A percentile compares a stretch with the other conserved stretches of the same genome.
Conservation (phyloP, 2,797 vertebrate genomes). For the Eupleurogrammus muticus region DNA sequence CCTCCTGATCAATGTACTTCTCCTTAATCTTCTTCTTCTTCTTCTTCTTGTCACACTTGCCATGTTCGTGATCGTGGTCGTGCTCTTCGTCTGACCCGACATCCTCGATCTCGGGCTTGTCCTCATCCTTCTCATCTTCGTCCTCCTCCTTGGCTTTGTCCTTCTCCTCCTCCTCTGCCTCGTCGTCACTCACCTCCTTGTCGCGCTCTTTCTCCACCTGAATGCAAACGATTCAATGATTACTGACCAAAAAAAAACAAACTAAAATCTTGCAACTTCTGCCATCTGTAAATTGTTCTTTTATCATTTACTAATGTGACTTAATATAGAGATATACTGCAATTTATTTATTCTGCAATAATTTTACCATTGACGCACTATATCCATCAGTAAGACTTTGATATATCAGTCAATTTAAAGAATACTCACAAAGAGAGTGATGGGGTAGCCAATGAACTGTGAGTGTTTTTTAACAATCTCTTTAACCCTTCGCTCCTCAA, state of each 20-base stretch:
- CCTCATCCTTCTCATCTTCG: constrained; percentile 85
- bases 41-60: constrained; percentile 92
- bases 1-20: constrained; percentile 93
- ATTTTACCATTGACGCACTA: background rate
- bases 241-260: background rate
- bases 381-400: background rate
- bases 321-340: background rate
- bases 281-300: background rate
- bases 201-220: constrained; percentile 95
- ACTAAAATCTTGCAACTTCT: background rate
- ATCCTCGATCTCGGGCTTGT: constrained; percentile 94
- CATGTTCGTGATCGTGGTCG: constrained; percentile 79
- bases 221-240: background rate
- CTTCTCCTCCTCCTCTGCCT: constrained; percentile 88
- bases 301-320: background rate
- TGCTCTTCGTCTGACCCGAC: constrained; percentile 87
- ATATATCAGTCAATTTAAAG: background rate
- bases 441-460: constrained; percentile 95
- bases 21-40: constrained; percentile 96
- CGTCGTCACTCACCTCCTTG: constrained; percentile 95
- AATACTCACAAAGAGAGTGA: constrained; percentile 90
- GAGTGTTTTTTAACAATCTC: constrained; percentile 96
- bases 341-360: no score
- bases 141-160: constrained; percentile 83
- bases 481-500: constrained; percentile 90